These are phyloP conservation scores for Xylota segnis DNA, from an alignment of 2,888 invertebrate species.

Conservation along the genomic window DNA sequence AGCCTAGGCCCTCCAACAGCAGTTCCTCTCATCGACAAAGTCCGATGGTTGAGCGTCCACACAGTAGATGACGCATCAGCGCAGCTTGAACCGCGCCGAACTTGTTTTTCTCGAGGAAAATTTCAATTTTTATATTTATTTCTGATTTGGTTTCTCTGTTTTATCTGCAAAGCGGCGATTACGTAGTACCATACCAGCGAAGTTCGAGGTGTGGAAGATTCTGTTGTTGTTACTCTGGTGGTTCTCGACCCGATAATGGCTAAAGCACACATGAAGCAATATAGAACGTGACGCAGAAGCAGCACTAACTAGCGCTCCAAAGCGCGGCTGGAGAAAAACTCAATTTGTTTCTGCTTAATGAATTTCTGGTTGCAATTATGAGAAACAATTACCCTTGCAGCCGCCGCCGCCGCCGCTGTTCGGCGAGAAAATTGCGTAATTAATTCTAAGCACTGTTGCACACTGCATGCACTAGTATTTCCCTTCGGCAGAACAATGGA, in stretches of 20 bases:
- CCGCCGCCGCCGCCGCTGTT: constrained; percentile 23
- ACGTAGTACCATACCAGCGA: constrained; percentile 24
- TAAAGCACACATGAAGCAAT: constrained; percentile 36
- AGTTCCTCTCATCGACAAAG: constrained; percentile 15
- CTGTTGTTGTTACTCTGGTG: constrained; percentile 1
- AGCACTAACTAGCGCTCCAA: constrained; percentile 26
- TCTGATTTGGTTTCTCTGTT: constrained; percentile 23
- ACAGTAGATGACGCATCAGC: constrained; percentile 67
- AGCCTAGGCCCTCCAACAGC: constrained; percentile 20
- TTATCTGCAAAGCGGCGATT: constrained; percentile 43
- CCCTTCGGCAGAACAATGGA: constrained; percentile 46
- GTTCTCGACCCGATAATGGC: neutral
- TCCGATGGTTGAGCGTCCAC: constrained; percentile 9
- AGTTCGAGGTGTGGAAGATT: neutral
- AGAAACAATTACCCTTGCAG: constrained; percentile 37
- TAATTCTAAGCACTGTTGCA: constrained; percentile 76
- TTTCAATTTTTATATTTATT: constrained; percentile 49
- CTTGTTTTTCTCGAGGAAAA: constrained; percentile 66
- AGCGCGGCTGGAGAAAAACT: constrained; percentile 18
- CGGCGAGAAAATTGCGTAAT: constrained; percentile 72
- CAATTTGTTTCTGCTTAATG: constrained; percentile 63
- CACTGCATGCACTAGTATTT: constrained; percentile 64
- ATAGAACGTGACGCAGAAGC: constrained; percentile 63
- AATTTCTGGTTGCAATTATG: constrained; percentile 61
- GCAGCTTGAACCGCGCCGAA: constrained; percentile 60